Conservation (phyloP, 2,113 vertebrate species). For the Coturnix japonica region DNA sequence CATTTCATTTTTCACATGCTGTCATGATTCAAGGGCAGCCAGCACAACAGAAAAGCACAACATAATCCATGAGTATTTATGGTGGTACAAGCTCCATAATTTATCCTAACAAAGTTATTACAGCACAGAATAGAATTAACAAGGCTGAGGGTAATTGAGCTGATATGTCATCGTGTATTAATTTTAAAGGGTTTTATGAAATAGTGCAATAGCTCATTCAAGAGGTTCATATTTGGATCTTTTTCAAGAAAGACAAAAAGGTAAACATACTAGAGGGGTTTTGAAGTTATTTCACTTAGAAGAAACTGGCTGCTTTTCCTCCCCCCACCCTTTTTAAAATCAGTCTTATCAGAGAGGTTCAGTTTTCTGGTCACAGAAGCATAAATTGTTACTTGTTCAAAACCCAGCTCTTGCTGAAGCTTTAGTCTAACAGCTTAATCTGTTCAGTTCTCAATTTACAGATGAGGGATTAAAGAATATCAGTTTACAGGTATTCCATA, state of each 20-base stretch:
- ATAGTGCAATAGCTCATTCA: background rate
- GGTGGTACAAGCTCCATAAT: conserved; percentile 49
- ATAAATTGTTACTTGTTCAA: background rate
- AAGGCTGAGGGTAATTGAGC: conserved; percentile 61
- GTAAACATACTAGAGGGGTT: background rate
- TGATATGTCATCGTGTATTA: background rate
- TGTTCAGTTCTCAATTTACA: background rate
- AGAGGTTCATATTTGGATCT: background rate
- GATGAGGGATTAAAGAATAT: background rate
- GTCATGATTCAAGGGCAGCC: conserved; percentile 37
- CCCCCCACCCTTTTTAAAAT: background rate
- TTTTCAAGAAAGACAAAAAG: background rate
- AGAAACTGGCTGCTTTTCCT: fast-evolving
- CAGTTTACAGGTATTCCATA: background rate
- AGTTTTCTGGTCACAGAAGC: background rate
- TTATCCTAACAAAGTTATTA: conserved; percentile 69
- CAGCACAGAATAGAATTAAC: conserved; percentile 54
- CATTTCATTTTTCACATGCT: conserved; percentile 34
- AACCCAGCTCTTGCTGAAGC: background rate
- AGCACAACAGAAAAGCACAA: conserved; percentile 13
- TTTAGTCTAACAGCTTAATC: background rate
- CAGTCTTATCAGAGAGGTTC: background rate
- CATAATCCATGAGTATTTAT: conserved; percentile 54
- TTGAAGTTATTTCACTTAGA: background rate
- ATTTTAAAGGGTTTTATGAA: conserved; percentile 56